Base-by-base conservation (phyloP, 2,888 invertebrate genomes). In the Amphipoea oculea region DNA sequence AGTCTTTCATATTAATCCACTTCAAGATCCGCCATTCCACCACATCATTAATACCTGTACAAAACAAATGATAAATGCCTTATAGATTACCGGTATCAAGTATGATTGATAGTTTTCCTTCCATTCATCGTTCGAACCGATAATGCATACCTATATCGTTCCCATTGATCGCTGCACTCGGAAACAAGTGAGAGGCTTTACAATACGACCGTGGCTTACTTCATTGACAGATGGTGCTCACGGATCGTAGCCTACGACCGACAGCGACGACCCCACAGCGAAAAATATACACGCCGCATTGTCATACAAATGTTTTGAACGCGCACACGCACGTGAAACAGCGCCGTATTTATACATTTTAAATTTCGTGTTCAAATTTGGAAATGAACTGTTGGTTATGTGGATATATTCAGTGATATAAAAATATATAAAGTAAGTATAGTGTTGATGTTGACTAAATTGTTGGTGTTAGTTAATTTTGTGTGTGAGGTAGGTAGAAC, bases 151-250 rank as follows among this genome's bases (percentile, higher is more conserved):
- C n/a, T n/a, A 29, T 29, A 74, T 57, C 79, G 17, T 20, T 63
- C 73, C 80, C 83, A 87, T 87, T 89, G 88, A 88, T 87, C 79
- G 72, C 67, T 89, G 89, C 90, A 88, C 81, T 90, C 86, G 88
- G 89, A 90, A 90, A 88, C 84, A 89, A 94, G 96, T 95, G 96
- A 95, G 95, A 94, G 96, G 96, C 90, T 91, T 81, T 81, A 86
- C 81, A 81, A 84, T 86, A 83, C 89, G 95, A 91, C 96, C 95
- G 93, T 96, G 95, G 92, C 95, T 95, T 93, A 93, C 92, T 92
- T 94, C 94, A 94, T 94, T 94, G 93, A 94, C 94, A 92, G 94
- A 94, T 94, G 92, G 92, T 91, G 92, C 80, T 87, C 87, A 76
- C 92, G 89, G 92, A 84, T 86, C 85, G 85, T 87, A 90, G 90